Percentiles rank a stretch among this genome's conserved stretches.
Evolutionary conservation across 1,140 invertebrate genomes (phyloP).

Genomic region (Zophobas morio): DNA sequence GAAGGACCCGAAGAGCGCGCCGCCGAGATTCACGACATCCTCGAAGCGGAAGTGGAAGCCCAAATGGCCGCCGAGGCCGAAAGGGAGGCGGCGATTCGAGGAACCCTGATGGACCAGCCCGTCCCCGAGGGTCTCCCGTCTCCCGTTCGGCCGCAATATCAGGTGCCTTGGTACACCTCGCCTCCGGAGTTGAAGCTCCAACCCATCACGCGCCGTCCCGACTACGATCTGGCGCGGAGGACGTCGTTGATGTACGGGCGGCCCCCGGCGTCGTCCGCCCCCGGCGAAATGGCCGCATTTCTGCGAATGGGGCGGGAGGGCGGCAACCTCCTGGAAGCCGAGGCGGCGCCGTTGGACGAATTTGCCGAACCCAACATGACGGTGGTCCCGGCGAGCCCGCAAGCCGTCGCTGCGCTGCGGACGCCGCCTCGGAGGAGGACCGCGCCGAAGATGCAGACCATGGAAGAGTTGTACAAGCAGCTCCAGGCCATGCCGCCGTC

Average conservation of each 20-base stretch:
- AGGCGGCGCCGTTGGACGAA: background rate
- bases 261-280: too few species aligned
- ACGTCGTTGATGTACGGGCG: too few species aligned
- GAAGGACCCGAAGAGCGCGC: background rate
- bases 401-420: background rate
- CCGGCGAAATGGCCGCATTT: too few species aligned
- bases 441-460: too few species aligned
- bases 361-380: background rate
- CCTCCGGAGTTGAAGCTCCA: background rate
- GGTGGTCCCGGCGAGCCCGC: background rate
- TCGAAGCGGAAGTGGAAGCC: conserved; percentile 1
- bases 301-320: too few species aligned
- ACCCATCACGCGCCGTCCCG: too few species aligned
- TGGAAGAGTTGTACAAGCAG: too few species aligned
- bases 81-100: background rate
- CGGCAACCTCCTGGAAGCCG: background rate
- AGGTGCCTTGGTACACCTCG: background rate
- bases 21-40: background rate
- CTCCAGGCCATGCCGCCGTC: too few species aligned
- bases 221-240: too few species aligned
- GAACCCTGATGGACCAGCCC: background rate
- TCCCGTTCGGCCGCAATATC: background rate
- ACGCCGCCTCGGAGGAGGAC: too few species aligned
- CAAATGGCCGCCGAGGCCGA: background rate
- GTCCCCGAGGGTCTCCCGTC: background rate